A percentile compares a stretch with the other conserved stretches of the same genome.
These are phyloP conservation scores for Spatulosminthurus flaviceps DNA, from an alignment of 2,888 invertebrate genomes.

Conservation along the genomic window DNA sequence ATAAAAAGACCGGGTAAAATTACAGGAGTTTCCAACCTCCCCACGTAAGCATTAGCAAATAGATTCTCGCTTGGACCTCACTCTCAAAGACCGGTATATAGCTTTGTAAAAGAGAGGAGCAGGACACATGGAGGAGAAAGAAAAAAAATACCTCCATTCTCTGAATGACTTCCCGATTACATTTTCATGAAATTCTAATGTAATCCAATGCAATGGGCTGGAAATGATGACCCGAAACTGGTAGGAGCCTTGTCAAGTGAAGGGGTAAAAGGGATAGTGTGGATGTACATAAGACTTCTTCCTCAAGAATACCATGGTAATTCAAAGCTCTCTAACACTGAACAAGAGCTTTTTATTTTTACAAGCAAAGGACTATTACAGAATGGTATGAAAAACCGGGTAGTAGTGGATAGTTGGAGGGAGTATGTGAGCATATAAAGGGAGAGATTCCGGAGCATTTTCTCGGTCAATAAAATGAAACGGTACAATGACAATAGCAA, in stretches of 20 bases:
- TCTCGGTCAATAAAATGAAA: slow-evolving; percentile 41
- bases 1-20: neutral
- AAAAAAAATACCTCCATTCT: neutral
- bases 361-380: neutral
- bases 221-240: slow-evolving; percentile 21
- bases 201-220: slow-evolving; percentile 18
- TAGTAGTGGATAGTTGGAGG: neutral
- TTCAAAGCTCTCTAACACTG: neutral
- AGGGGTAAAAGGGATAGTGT: neutral
- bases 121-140: neutral
- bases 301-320: neutral
- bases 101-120: too few species aligned
- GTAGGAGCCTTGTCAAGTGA: neutral
- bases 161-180: slow-evolving; percentile 18
- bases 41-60: neutral
- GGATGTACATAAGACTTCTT: too few species aligned
- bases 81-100: too few species aligned
- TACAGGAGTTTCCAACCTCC: neutral
- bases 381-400: too few species aligned
- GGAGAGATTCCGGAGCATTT: neutral
- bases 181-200: slow-evolving; percentile 31
- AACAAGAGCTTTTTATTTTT: neutral
- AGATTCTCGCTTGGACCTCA: neutral
- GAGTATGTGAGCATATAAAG: neutral
- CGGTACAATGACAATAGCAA: slow-evolving; percentile 24